Conservation (phyloP, 2,888 invertebrate genomes). For the Drosophila gaucha region DNA sequence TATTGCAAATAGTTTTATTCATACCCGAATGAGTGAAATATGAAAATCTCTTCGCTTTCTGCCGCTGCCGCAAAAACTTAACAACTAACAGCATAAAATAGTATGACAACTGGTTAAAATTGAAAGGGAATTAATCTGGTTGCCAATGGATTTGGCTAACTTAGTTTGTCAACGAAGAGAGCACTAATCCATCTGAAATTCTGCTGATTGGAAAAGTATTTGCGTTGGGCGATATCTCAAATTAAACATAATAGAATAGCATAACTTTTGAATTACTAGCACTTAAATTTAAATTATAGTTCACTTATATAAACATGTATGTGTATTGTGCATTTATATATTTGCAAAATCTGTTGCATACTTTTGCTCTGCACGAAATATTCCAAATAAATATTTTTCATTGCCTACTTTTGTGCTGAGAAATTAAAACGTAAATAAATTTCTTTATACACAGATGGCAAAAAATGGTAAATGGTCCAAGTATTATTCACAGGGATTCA, state of each 20-base stretch:
- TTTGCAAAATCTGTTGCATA: not conserved
- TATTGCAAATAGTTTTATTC: conserved; percentile 80
- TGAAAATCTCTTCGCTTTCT: conserved; percentile 38
- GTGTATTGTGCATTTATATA: not conserved
- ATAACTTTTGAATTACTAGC: not conserved
- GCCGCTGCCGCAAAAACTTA: conserved; percentile 8
- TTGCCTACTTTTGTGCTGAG: not conserved
- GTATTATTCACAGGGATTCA: too few species aligned
- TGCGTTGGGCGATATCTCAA: not conserved
- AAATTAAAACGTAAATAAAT: not conserved
- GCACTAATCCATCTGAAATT: not conserved
- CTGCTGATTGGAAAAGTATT: conserved; percentile 10
- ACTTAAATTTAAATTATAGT: not conserved
- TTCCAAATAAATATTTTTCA: not conserved
- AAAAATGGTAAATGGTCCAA: too few species aligned
- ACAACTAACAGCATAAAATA: not conserved
- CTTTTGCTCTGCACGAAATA: not conserved
- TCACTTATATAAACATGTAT: not conserved
- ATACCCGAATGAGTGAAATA: conserved; percentile 70
- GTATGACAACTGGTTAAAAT: conserved; percentile 7
- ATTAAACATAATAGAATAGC: conserved; percentile 15
- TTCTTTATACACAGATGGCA: too few species aligned
- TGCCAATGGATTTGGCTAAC: conserved; percentile 10
- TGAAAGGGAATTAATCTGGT: conserved; percentile 9
- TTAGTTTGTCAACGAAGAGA: conserved; percentile 3